Evolutionary conservation across 1,140 invertebrate genomes (phyloP).

Genomic region (Micrasema minimum): DNA sequence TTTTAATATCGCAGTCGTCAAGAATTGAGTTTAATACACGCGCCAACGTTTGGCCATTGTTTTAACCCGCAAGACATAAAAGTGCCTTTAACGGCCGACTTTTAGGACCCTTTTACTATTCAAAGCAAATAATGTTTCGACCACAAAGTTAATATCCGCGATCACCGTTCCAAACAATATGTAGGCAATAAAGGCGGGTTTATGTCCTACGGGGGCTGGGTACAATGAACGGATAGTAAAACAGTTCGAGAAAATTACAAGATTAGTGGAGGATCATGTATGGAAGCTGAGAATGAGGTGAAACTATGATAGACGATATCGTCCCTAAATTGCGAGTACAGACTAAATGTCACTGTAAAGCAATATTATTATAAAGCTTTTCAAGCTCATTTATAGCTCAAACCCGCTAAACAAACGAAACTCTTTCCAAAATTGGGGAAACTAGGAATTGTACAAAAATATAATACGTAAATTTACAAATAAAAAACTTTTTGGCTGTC

Average conservation of each 20-base stretch:
- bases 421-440: no score
- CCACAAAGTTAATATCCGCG: slow-evolving; percentile 48
- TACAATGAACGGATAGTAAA: slow-evolving; percentile 27
- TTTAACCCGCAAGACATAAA: slow-evolving; percentile 47
- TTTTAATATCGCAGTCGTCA: slow-evolving; percentile 41
- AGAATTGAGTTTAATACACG: slow-evolving; percentile 47
- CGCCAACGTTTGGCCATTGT: slow-evolving; percentile 41
- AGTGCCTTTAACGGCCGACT: slow-evolving; percentile 45
- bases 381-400: no score
- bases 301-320: no score
- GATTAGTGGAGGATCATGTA: slow-evolving; percentile 7
- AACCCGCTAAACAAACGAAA: no score
- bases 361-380: no score
- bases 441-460: no score
- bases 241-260: slow-evolving; percentile 8
- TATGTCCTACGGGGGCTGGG: slow-evolving; percentile 31
- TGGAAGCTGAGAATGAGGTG: no score
- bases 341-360: no score
- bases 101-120: slow-evolving; percentile 50
- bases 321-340: no score
- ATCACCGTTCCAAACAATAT: slow-evolving; percentile 48
- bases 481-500: no score
- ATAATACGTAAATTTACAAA: no score
- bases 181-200: slow-evolving; percentile 45
- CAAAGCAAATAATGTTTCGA: slow-evolving; percentile 50